phyloP scores from a whole-genome alignment of 2,113 vertebrate species.

The Mus pahari region DNA sequence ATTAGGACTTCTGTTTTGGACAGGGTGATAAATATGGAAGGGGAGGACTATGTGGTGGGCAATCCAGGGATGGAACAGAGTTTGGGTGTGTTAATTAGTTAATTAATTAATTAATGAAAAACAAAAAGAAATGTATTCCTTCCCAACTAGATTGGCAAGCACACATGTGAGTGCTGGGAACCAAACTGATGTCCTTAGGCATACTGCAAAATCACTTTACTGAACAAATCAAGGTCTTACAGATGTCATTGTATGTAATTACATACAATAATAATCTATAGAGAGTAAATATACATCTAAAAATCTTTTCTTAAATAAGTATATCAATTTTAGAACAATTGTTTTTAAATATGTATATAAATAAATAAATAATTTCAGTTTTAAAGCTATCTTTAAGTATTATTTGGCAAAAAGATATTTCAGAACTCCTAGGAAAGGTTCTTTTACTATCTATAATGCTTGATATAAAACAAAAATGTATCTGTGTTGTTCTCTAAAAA shows the following conservation, averaged over 20 bases:
- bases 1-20: no score
- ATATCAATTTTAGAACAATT: conserved; percentile 16
- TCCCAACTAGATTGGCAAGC: no score
- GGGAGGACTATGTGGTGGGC: fast-evolving
- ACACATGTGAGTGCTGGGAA: not conserved
- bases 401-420: conserved; percentile 64
- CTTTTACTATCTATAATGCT: conserved; percentile 2
- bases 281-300: not conserved
- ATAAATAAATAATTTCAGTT: conserved; percentile 58
- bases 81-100: no score
- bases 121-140: not conserved
- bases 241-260: not conserved
- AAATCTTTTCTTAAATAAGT: not conserved
- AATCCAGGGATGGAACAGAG: no score
- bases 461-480: conserved; percentile 39
- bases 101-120: no score
- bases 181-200: not conserved
- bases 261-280: not conserved
- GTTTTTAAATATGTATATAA: conserved; percentile 63
- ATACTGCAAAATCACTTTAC: not conserved
- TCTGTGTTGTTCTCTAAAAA: not conserved
- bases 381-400: conserved; percentile 59
- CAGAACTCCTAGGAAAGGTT: conserved; percentile 59
- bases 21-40: no score
- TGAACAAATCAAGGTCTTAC: no score